phyloP scores from a whole-genome alignment of 1,140 invertebrate species.

The Magallana angulata region DNA sequence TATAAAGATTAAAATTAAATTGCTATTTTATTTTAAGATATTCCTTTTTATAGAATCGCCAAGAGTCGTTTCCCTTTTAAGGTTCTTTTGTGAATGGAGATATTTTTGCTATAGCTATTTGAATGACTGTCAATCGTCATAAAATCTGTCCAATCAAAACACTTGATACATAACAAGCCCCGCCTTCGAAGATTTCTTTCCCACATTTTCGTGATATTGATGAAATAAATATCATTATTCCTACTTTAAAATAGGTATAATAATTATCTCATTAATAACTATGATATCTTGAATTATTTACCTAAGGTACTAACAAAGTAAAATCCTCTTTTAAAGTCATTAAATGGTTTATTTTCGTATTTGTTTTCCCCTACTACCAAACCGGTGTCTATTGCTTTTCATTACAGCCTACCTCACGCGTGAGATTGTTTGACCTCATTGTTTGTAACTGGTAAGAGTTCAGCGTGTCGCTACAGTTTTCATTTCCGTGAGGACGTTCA shows the following conservation, averaged over 20 bases:
- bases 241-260: slow-evolving; percentile 2
- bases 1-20: too few species aligned
- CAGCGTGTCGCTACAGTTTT: slow-evolving; percentile 5
- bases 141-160: slow-evolving; percentile 54
- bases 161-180: background rate
- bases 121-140: slow-evolving; percentile 57
- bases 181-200: background rate
- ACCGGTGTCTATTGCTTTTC: slow-evolving; percentile 33
- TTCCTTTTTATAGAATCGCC: too few species aligned
- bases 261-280: background rate
- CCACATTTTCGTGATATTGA: background rate
- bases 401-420: slow-evolving; percentile 53
- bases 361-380: slow-evolving; percentile 60
- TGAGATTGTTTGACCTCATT: slow-evolving; percentile 65
- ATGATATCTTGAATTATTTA: background rate
- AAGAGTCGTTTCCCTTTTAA: slow-evolving; percentile 38
- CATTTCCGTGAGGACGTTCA: background rate
- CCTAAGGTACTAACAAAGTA: background rate
- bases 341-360: slow-evolving; percentile 26
- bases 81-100: slow-evolving; percentile 49
- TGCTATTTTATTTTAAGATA: too few species aligned
- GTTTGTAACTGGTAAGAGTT: slow-evolving; percentile 45
- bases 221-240: slow-evolving; percentile 29
- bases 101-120: slow-evolving; percentile 52
- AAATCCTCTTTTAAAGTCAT: background rate